Percentiles rank a stretch among this genome's conserved stretches.
Evolutionary conservation across 2,113 vertebrate species (phyloP).

Genomic region (Chloropsis hardwickii): DNA sequence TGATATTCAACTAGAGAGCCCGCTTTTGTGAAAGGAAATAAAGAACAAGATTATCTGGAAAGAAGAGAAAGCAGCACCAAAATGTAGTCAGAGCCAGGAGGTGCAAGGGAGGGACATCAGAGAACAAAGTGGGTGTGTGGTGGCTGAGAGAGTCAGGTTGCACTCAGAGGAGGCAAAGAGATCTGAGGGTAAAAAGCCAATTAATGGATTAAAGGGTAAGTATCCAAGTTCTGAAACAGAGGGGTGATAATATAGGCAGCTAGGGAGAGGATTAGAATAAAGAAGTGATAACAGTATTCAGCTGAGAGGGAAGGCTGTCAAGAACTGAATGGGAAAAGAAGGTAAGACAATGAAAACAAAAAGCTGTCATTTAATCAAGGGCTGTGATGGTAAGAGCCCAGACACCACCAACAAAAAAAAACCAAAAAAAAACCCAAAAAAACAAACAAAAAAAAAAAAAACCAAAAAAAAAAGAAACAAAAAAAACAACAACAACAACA

Average conservation of each 20-base stretch:
- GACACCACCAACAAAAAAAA: neutral
- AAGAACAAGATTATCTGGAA: slow-evolving; percentile 56
- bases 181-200: slow-evolving; percentile 73
- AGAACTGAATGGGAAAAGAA: slow-evolving; percentile 71
- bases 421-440: too few relatives aligned
- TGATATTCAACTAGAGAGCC: neutral
- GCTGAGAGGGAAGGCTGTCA: slow-evolving; percentile 74
- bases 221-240: slow-evolving; percentile 70
- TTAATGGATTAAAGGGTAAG: slow-evolving; percentile 76
- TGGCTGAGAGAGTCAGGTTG: slow-evolving; percentile 55
- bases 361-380: slow-evolving; percentile 70
- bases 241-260: slow-evolving; percentile 78
- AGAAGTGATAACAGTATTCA: slow-evolving; percentile 82
- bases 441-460: neutral
- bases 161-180: slow-evolving; percentile 34
- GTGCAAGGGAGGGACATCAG: neutral
- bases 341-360: slow-evolving; percentile 74
- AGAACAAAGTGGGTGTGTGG: neutral
- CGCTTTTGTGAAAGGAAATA: slow-evolving; percentile 22
- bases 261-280: slow-evolving; percentile 76
- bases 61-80: slow-evolving; percentile 35
- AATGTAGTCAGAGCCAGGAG: slow-evolving; percentile 4
- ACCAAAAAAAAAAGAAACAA: too few relatives aligned
- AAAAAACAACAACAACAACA: too few relatives aligned
- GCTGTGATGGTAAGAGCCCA: slow-evolving; percentile 56